Percentiles rank a stretch among this genome's conserved stretches.
Conservation (phyloP, 2,888 invertebrate genomes). For the Watsonalla binaria region DNA sequence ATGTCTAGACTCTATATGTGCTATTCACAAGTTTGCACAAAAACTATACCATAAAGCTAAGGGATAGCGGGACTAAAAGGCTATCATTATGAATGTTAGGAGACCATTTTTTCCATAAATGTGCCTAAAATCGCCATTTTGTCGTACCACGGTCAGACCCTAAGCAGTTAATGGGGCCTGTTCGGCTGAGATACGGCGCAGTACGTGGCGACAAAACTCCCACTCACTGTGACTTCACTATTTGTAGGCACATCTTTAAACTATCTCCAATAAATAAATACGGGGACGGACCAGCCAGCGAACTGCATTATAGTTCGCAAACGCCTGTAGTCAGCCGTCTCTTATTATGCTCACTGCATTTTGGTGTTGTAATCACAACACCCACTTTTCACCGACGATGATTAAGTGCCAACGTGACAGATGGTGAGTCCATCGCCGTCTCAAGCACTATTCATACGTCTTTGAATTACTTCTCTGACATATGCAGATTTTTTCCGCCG, state of each 20-base stretch:
- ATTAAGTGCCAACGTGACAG: no score
- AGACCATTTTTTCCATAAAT: background rate
- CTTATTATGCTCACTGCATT: no score
- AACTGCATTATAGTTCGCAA: no score
- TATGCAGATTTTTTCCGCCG: no score
- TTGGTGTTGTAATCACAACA: no score
- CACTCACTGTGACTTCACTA: conserved; percentile 47
- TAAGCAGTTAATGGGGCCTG: conserved; percentile 58
- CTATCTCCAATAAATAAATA: background rate
- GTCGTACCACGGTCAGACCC: conserved; percentile 11
- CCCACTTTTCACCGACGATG: no score
- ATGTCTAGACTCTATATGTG: no score
- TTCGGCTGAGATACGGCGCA: conserved; percentile 52
- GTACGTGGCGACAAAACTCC: conserved; percentile 38
- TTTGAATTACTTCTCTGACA: no score
- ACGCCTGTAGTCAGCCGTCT: no score
- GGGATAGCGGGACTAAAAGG: background rate
- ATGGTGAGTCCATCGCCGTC: no score
- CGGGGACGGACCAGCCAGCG: background rate
- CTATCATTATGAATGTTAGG: background rate
- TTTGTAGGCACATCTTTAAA: conserved; percentile 26
- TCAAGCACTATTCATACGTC: no score
- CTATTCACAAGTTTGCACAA: no score
- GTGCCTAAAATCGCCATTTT: conserved; percentile 3
- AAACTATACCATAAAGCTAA: background rate